phyloP scores from a whole-genome alignment of 2,113 vertebrate genomes.

The Amazona vittata region DNA sequence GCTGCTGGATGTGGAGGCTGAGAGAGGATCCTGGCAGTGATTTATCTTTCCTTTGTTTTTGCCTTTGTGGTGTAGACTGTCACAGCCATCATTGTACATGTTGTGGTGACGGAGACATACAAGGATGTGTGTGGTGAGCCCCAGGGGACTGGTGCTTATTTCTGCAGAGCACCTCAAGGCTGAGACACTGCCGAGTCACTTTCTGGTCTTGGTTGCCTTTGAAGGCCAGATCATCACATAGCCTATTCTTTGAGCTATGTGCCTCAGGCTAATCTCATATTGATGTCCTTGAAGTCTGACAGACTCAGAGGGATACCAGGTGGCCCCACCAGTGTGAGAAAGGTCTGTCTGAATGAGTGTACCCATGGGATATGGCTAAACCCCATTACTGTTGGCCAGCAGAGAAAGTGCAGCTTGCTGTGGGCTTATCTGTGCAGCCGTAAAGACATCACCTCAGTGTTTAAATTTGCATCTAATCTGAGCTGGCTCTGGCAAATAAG shows the following conservation, averaged over 20 bases:
- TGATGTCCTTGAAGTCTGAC: background rate
- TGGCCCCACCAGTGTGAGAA: background rate
- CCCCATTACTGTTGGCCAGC: background rate
- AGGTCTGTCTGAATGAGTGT: background rate
- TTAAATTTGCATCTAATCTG: background rate
- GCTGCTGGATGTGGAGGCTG: background rate
- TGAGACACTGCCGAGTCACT: background rate
- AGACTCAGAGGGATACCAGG: background rate
- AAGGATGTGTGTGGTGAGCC: accelerated
- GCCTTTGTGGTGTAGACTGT: background rate
- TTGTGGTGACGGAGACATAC: background rate
- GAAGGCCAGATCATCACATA: background rate
- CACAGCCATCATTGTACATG: background rate
- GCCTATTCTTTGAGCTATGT: background rate
- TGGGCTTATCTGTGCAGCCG: background rate
- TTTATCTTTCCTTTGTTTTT: background rate
- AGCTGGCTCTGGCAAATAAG: background rate
- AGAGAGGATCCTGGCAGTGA: background rate
- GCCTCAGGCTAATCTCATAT: background rate
- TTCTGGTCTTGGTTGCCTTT: background rate
- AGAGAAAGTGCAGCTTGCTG: background rate
- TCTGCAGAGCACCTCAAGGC: background rate
- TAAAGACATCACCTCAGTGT: background rate
- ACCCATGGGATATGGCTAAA: background rate
- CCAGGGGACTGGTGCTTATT: background rate